These are phyloP conservation scores for Matsumyia berberina DNA, from an alignment of 2,888 invertebrate species.

Conservation along the genomic window DNA sequence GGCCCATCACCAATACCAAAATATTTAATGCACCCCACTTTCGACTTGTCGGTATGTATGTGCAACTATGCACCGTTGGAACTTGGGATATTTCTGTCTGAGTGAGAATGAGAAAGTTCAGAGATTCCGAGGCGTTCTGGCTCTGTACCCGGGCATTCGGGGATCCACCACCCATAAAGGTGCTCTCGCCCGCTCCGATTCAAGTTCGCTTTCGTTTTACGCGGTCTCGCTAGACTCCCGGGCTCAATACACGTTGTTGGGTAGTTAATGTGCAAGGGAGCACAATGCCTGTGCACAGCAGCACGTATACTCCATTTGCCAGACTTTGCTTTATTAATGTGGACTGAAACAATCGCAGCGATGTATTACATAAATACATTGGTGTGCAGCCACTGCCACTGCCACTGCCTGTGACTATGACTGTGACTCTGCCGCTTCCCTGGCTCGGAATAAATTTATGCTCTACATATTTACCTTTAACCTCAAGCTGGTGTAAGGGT, in stretches of 20 bases:
- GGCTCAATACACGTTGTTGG: slow-evolving; percentile 36
- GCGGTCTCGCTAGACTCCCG: slow-evolving; percentile 62
- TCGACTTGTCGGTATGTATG: slow-evolving; percentile 44
- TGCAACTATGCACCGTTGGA: background rate
- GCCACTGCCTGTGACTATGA: no score
- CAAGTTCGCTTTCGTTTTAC: slow-evolving; percentile 73
- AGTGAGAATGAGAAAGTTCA: background rate
- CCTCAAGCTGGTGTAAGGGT: slow-evolving; percentile 32
- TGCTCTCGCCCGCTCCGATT: slow-evolving; percentile 18
- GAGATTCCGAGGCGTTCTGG: slow-evolving; percentile 16
- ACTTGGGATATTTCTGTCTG: background rate
- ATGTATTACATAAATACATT: slow-evolving; percentile 68
- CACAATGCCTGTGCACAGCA: slow-evolving; percentile 31
- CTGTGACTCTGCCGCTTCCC: background rate
- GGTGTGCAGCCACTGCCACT: slow-evolving; percentile 6
- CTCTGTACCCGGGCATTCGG: slow-evolving; percentile 43
- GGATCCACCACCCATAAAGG: slow-evolving; percentile 16
- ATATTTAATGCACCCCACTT: slow-evolving; percentile 72
- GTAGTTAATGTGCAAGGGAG: slow-evolving; percentile 60
- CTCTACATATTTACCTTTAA: slow-evolving; percentile 61
- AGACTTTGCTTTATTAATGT: slow-evolving; percentile 71
- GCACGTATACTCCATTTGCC: slow-evolving; percentile 51
- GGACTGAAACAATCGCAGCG: slow-evolving; percentile 67
- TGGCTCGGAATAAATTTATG: slow-evolving; percentile 63
- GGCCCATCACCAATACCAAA: slow-evolving; percentile 72